Conservation (phyloP, 2,113 vertebrate genomes). For the Hirundichthys speculiger region DNA sequence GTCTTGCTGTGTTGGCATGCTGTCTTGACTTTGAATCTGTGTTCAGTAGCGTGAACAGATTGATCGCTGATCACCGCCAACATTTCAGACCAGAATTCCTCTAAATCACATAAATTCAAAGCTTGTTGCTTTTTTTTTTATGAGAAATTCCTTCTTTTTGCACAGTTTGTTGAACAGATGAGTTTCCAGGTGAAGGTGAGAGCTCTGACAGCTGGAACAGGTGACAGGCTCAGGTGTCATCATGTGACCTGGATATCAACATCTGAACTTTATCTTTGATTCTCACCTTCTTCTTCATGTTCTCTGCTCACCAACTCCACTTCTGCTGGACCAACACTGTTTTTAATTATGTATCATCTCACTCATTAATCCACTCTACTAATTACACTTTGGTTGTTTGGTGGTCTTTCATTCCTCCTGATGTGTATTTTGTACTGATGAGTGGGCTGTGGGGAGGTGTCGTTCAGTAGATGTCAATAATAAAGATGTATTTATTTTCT, state of each 20-base stretch:
- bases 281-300: slow-evolving; percentile 13
- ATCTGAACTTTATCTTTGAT: not conserved
- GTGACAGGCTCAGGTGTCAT: not conserved
- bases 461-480: slow-evolving; percentile 74
- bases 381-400: slow-evolving; percentile 38
- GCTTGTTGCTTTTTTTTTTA: not conserved
- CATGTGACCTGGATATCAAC: slow-evolving; percentile 5
- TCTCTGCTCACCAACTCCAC: slow-evolving; percentile 24
- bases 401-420: slow-evolving; percentile 47
- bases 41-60: slow-evolving; percentile 48
- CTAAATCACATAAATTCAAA: not conserved
- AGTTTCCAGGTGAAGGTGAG: too few relatives aligned
- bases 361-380: slow-evolving; percentile 30
- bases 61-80: slow-evolving; percentile 20
- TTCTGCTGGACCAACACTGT: slow-evolving; percentile 41
- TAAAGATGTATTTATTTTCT: slow-evolving; percentile 87
- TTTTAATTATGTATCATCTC: slow-evolving; percentile 7
- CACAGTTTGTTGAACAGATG: too few relatives aligned
- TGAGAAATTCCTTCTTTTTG: too few relatives aligned
- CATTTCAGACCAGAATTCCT: slow-evolving; percentile 22
- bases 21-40: slow-evolving; percentile 24
- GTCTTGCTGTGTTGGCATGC: slow-evolving; percentile 16
- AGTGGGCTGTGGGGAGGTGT: slow-evolving; percentile 67
- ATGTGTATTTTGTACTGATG: slow-evolving; percentile 65
- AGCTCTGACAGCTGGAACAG: too few relatives aligned